Base-by-base conservation (phyloP, 1,140 invertebrate species). In the Bombus haemorrhoidalis region DNA sequence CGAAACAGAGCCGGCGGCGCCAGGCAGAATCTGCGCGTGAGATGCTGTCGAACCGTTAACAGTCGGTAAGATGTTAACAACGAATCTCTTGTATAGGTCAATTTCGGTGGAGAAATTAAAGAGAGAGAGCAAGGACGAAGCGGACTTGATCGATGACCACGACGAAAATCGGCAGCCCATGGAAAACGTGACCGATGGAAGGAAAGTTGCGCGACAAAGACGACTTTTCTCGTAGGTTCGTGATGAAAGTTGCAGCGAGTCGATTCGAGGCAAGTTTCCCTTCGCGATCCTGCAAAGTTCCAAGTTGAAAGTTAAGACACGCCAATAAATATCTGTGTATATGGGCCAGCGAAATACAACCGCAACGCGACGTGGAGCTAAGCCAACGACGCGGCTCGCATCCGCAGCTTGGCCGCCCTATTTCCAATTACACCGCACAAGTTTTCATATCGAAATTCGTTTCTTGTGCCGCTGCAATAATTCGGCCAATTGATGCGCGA, bases 351-450 rank as follows among this genome's bases (percentile, higher is more conserved):
- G 83, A 89, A 92, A 93, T 88, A 91, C 87, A 88, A 85, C 91
- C 91, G 92, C 93, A 94, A 93, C 93, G 93, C 93, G 92, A 91
- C 92, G 92, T 95, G 93, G 93, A 94, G 88, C 89, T 92, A 91
- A 93, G 93, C 93, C 93, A 95, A 94, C 90, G 83, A 91, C 86
- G 88, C 90, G 88, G 82, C 53, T 91, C 82, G 81, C 71, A 87
- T 92, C 91, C 74, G 90, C 85, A 88, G 75, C 81, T 86, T 87
- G 86, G 86, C 85, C 87, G 73, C 2, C 75, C 77, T 74, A 71
- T 89, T 86, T 68, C 53, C 68, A 80, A 69, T 75, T 53, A 71
- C 57, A 34, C 73, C 62, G 39, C 57, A 79, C 75, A 3, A 88
- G 78, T 89, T 83, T 78, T n/a, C 18, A 78, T 75, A 76, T 81